Evolutionary conservation across 2,113 vertebrate species (phyloP).

Genomic region (Platysternon megacephalum): DNA sequence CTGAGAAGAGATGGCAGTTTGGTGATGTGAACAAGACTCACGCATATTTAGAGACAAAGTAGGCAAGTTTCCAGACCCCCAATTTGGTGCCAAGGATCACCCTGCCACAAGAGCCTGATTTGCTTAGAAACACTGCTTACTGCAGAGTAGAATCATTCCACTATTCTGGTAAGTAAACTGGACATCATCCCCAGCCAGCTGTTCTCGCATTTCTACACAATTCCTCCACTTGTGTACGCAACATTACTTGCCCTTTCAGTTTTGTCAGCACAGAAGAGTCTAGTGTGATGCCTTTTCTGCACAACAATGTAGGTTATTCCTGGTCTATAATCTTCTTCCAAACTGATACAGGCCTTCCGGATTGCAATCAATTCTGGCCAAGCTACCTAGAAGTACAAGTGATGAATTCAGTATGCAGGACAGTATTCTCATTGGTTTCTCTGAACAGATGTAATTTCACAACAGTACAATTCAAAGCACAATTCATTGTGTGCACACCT

Average conservation of each 20-base stretch:
- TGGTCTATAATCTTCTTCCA: slow-evolving; percentile 98
- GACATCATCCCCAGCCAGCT: not conserved
- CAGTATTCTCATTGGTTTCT: not conserved
- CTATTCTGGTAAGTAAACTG: not conserved
- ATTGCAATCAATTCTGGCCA: slow-evolving; percentile 99
- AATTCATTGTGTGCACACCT: not conserved
- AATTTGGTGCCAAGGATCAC: not conserved
- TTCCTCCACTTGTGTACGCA: not conserved
- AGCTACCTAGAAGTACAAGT: slow-evolving; percentile 85
- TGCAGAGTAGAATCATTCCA: not conserved
- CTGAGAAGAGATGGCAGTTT: not conserved
- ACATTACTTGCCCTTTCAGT: slow-evolving; percentile 90
- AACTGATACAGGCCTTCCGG: slow-evolving; percentile 97
- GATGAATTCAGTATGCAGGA: not conserved
- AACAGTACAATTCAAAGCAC: not conserved
- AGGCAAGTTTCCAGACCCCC: not conserved
- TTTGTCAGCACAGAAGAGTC: slow-evolving; percentile 98
- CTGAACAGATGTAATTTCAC: accelerated
- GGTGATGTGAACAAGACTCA: not conserved
- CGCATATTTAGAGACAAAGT: not conserved
- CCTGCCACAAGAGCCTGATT: not conserved
- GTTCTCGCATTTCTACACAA: not conserved
- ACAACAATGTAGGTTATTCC: slow-evolving; percentile 99
- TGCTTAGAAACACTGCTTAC: not conserved
- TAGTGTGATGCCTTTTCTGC: slow-evolving; percentile 97